A percentile compares a stretch with the other conserved stretches of the same genome.
Evolutionary conservation across 2,113 vertebrate species (phyloP).

Genomic region (Oenanthe melanoleuca): DNA sequence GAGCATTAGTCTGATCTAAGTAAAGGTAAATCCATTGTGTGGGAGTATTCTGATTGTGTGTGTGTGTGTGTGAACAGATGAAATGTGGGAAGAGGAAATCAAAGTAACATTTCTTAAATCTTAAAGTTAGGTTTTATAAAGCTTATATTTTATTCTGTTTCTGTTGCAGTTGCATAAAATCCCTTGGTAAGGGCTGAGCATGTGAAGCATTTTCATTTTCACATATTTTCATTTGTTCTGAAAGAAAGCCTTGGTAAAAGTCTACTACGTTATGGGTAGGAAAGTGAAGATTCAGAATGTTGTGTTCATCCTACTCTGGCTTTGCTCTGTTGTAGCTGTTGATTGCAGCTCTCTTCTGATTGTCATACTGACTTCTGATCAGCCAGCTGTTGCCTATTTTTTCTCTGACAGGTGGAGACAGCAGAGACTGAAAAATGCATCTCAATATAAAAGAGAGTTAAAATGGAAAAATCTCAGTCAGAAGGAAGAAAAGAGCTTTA

Average conservation of each 20-base stretch:
- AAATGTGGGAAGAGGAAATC: background rate
- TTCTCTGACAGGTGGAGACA: background rate
- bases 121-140: background rate
- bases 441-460: background rate
- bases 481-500: background rate
- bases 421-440: background rate
- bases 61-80: background rate
- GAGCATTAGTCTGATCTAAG: background rate
- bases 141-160: background rate
- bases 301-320: background rate
- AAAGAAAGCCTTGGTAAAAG: slow-evolving; percentile 19
- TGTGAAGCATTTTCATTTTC: background rate
- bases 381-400: background rate
- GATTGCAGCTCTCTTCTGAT: background rate
- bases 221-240: slow-evolving; percentile 15
- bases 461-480: background rate
- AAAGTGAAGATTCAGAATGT: background rate
- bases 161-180: background rate
- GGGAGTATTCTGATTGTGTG: background rate
- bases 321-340: background rate
- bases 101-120: background rate
- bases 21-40: background rate
- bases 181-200: background rate
- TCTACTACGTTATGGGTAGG: background rate
- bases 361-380: slow-evolving; percentile 27